Evolutionary conservation across 2,888 invertebrate genomes (phyloP).

Genomic region (Protodeltote pygarga): DNA sequence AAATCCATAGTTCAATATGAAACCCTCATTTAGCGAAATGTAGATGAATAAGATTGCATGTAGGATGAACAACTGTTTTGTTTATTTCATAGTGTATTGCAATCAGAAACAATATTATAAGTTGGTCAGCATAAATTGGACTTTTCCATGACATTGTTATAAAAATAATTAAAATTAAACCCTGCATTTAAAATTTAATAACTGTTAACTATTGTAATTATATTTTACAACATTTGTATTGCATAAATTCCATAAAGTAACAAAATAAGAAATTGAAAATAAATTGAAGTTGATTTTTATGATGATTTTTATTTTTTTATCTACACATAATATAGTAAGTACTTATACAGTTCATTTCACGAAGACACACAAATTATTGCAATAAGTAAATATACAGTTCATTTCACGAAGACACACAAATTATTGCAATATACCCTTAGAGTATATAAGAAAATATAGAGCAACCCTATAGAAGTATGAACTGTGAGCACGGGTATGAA

Average conservation of each 20-base stretch:
- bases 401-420: no score
- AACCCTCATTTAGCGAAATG: constrained; percentile 67
- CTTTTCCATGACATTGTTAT: constrained; percentile 82
- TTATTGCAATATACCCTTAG: no score
- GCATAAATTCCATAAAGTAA: constrained; percentile 82
- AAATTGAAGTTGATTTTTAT: constrained; percentile 85
- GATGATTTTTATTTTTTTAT: constrained; percentile 52
- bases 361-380: no score
- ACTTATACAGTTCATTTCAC: no score
- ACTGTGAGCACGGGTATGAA: no score
- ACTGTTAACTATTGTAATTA: constrained; percentile 83
- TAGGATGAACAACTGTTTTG: constrained; percentile 53
- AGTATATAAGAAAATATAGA: no score
- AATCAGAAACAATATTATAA: constrained; percentile 50
- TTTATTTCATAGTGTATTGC: constrained; percentile 55
- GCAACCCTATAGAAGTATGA: no score
- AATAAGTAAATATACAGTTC: no score
- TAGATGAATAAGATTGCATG: constrained; percentile 63
- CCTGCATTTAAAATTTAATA: constrained; percentile 84
- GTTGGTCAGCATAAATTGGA: constrained; percentile 63
- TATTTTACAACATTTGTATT: constrained; percentile 84
- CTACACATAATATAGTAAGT: neutral
- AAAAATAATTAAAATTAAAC: constrained; percentile 63
- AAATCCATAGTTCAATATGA: constrained; percentile 71
- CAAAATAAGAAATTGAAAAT: constrained; percentile 80